These are phyloP conservation scores for Poecilia velifera DNA, from an alignment of 2,797 vertebrate species.

Conservation along the genomic window DNA sequence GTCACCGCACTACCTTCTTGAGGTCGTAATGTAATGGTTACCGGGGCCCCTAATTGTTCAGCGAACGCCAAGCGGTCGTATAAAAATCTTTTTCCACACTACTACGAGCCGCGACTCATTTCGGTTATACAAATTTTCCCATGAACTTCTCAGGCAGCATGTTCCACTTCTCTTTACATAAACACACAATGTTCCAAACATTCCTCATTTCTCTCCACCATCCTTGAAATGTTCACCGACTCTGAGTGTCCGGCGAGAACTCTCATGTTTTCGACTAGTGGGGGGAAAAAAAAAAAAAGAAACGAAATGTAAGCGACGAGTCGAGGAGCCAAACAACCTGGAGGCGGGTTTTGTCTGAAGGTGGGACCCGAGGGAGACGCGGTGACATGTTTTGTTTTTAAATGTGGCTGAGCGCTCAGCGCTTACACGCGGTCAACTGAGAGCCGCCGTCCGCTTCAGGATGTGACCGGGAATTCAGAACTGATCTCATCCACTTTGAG, in stretches of 20 bases:
- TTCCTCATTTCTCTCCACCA: slow-evolving; percentile 13
- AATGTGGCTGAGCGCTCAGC: slow-evolving; percentile 15
- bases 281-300: not conserved
- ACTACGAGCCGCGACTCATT: not conserved
- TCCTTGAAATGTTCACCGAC: slow-evolving; percentile 22
- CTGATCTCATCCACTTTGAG: slow-evolving; percentile 17
- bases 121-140: slow-evolving; percentile 3
- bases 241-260: slow-evolving; percentile 6
- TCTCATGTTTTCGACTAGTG: slow-evolving; percentile 31
- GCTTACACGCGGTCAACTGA: not conserved
- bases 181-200: slow-evolving; percentile 16
- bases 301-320: slow-evolving; percentile 11
- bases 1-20: not conserved
- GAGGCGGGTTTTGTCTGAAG: slow-evolving; percentile 15
- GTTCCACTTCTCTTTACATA: slow-evolving; percentile 14
- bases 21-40: slow-evolving; percentile 2
- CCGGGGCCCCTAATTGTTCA: not conserved
- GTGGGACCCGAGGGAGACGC: not conserved
- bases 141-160: slow-evolving; percentile 7
- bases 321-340: slow-evolving; percentile 14
- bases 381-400: slow-evolving; percentile 4
- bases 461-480: slow-evolving; percentile 22
- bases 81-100: slow-evolving; percentile 3
- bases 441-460: slow-evolving; percentile 8
- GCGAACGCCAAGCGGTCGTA: too few species aligned